These are phyloP conservation scores for Ophioninae sp. DNA, from an alignment of 2,888 invertebrate species.

Conservation along the genomic window DNA sequence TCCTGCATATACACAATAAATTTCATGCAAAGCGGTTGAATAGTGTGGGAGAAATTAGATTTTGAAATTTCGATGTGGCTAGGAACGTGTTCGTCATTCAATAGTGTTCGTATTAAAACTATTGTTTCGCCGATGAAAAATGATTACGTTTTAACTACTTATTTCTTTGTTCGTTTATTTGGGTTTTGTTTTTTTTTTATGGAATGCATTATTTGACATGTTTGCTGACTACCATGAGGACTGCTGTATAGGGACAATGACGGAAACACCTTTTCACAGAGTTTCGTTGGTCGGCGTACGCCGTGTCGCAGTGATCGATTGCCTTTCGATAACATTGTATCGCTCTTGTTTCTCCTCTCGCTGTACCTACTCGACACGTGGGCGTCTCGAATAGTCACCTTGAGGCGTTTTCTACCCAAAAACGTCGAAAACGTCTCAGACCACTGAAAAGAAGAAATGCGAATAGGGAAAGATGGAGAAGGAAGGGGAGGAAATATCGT, in stretches of 20 bases:
- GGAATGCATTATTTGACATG: too few species aligned
- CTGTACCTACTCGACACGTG: background rate
- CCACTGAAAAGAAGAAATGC: constrained; percentile 5
- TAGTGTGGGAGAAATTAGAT: too few species aligned
- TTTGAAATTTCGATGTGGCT: too few species aligned
- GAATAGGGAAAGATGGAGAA: constrained; percentile 5
- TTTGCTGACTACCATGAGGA: too few species aligned
- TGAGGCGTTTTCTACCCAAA: constrained; percentile 48
- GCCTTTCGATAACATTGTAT: constrained; percentile 50
- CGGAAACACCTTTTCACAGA: constrained; percentile 21
- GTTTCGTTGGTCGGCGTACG: constrained; percentile 5
- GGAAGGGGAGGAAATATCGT: constrained; percentile 1
- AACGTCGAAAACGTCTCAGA: constrained; percentile 46
- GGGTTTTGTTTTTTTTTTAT: too few species aligned
- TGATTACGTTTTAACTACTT: too few species aligned
- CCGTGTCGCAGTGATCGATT: constrained; percentile 42
- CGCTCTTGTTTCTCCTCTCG: constrained; percentile 28
- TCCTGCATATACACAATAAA: too few species aligned
- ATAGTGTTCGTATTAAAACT: too few species aligned
- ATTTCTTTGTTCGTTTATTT: too few species aligned
- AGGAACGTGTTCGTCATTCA: too few species aligned
- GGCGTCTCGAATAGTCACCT: constrained; percentile 39
- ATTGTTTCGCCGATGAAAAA: too few species aligned
- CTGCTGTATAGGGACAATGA: background rate
- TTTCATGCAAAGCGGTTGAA: too few species aligned